Evolutionary conservation across 2,888 invertebrate genomes (phyloP), one percentile per base, ranked within the genome.

Genomic region (Rhyacophila evoluta): DNA sequence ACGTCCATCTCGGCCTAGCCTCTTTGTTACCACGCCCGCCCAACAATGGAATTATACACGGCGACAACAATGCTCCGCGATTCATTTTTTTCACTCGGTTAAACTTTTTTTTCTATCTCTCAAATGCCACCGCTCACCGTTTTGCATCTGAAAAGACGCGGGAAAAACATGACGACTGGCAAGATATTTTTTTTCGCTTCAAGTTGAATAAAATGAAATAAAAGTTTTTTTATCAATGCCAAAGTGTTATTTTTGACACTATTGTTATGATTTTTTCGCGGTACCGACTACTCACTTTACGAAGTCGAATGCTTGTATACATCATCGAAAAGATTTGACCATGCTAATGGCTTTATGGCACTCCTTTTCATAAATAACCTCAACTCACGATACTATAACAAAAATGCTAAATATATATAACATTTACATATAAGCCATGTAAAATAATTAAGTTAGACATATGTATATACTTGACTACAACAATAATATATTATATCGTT

Each of bases 11-110:
- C 28, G 33, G 69, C 71, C 15, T 70, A 27, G 37, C 76, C 55
- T 75, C 55, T 36, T 67, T 55, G 55, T 29, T 38, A 8, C 33
- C 38, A 12, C 27, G 68, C 29, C 69, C 25, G 37, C 68, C 25
- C 71, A 25, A 81, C 81, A 81, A 81, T 77, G 41, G 78, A 68
- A 78, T 81, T 81, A 75, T 74, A 75, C 79, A 81, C 81, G 81
- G 77, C 37, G 72, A 77, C 79, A 76, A 81, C 81, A 81, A 81
- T 78, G 71, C 72, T 8, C 11, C 77, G 74, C 38, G 77, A 69
- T 74, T 28, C 73, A 74, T 41, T 73, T 72, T 38, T 55, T 55
- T 55, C 55, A 55, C 55, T 55, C 19, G 55, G 55, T 55, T n/a
- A 72, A 72, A 37, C 33, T 33, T 76, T 77, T 77, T 75, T 77